Evolutionary conservation across 2,797 vertebrate genomes (phyloP).

Genomic region (Falco rusticolus): DNA sequence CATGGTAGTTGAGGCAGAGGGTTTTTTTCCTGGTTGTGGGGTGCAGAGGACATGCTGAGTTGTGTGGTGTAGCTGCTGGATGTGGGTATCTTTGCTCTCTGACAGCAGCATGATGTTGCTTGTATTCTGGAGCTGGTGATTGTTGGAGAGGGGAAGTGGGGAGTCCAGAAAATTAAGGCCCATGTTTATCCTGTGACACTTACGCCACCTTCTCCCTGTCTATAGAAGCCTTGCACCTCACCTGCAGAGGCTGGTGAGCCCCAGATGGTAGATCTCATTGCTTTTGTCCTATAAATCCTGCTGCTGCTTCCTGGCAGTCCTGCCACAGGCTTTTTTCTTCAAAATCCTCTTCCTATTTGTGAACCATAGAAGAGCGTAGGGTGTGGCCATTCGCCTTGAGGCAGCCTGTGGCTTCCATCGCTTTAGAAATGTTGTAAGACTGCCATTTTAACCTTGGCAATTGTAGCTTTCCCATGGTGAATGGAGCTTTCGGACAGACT

Average conservation of each 20-base stretch:
- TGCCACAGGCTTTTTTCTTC: constrained; percentile 19
- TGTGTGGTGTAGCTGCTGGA: not conserved
- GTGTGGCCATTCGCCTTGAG: constrained; percentile 20
- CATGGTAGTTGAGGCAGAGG: not conserved
- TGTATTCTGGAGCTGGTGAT: not conserved
- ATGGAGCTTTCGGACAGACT: not conserved
- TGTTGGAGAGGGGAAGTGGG: not conserved
- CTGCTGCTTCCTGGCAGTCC: not conserved
- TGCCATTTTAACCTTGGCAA: constrained; percentile 53
- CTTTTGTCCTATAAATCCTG: not conserved
- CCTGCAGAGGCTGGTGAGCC: not conserved
- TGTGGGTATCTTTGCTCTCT: not conserved
- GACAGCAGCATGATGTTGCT: not conserved
- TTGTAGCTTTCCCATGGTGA: constrained; percentile 16
- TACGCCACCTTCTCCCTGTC: not conserved
- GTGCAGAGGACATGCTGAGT: not conserved
- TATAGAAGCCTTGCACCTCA: not conserved
- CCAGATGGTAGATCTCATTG: not conserved
- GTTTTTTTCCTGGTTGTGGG: not conserved
- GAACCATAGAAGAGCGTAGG: not conserved
- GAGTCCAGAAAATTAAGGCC: not conserved
- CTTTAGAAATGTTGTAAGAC: constrained; percentile 36
- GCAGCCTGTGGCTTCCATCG: constrained; percentile 21
- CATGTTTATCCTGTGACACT: not conserved
- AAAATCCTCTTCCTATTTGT: constrained; percentile 40